These are phyloP conservation scores for Elgaria multicarinata DNA, from an alignment of 2,113 vertebrate genomes.

Conservation along the genomic window DNA sequence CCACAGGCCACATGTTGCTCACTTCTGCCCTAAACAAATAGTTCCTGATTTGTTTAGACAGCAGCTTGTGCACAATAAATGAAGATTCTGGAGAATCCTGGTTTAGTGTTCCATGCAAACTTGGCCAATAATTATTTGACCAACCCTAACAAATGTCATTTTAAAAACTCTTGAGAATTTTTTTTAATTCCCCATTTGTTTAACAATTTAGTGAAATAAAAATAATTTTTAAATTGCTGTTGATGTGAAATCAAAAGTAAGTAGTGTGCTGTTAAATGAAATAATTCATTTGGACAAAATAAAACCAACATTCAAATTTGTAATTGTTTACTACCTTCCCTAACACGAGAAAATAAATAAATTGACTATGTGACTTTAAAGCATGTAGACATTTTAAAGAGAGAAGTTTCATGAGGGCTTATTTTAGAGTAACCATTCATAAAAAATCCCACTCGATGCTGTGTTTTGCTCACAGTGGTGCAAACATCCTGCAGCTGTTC, in stretches of 20 bases:
- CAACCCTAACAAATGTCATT: background rate
- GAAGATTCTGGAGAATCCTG: background rate
- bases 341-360: background rate
- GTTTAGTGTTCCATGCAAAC: background rate
- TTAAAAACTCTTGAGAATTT: background rate
- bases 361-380: constrained; percentile 32
- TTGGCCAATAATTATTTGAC: background rate
- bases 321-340: constrained; percentile 40
- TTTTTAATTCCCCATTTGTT: background rate
- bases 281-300: background rate
- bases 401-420: constrained; percentile 35
- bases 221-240: background rate
- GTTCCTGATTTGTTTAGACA: too few species aligned
- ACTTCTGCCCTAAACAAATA: too few species aligned
- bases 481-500: constrained; percentile 11
- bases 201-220: constrained; percentile 5
- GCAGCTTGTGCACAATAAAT: too few species aligned
- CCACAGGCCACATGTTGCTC: too few species aligned
- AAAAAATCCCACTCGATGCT: background rate
- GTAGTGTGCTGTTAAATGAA: background rate
- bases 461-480: constrained; percentile 6
- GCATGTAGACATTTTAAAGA: constrained; percentile 24
- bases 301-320: constrained; percentile 34
- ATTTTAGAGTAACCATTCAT: constrained; percentile 25
- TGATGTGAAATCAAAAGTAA: constrained; percentile 14